phyloP scores from a whole-genome alignment of 1,140 invertebrate species.

The Pachypeltis micranthus region DNA sequence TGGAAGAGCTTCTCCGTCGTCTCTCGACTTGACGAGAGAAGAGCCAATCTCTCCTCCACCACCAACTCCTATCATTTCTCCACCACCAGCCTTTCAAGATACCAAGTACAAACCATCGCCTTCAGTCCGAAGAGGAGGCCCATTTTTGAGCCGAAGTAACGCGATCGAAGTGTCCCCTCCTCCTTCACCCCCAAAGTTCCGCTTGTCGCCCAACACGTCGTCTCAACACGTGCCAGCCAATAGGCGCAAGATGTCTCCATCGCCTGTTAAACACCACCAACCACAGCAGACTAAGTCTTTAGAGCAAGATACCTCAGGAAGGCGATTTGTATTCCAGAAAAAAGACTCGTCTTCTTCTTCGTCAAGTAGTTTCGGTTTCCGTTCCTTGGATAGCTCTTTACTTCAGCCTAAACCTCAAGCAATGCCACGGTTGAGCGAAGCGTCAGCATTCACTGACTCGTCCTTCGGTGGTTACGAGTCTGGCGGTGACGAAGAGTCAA shows the following conservation, averaged over 20 bases:
- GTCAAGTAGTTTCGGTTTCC: conserved; percentile 43
- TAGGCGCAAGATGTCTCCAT: conserved; percentile 26
- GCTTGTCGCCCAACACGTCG: conserved; percentile 11
- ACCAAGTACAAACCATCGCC: conserved; percentile 22
- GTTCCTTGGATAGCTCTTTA: conserved; percentile 43
- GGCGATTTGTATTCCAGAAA: conserved; percentile 42
- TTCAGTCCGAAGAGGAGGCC: neutral
- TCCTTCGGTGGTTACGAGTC: conserved; percentile 44
- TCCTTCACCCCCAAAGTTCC: conserved; percentile 11
- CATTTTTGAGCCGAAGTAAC: conserved; percentile 20
- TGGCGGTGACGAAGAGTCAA: conserved; percentile 40
- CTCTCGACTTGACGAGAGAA: conserved; percentile 24
- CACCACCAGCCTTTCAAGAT: conserved; percentile 47
- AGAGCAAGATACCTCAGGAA: conserved; percentile 39
- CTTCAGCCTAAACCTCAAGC: conserved; percentile 27
- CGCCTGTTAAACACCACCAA: conserved; percentile 30
- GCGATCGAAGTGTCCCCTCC: conserved; percentile 8
- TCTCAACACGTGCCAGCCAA: conserved; percentile 6
- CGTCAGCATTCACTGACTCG: conserved; percentile 36
- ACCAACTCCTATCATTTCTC: conserved; percentile 46
- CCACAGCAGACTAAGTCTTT: conserved; percentile 43
- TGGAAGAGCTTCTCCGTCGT: conserved; percentile 25
- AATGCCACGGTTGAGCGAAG: conserved; percentile 42
- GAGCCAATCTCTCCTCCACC: conserved; percentile 42
- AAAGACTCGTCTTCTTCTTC: conserved; percentile 44